Evolutionary conservation across 1,140 invertebrate species (phyloP), one percentile per base, ranked within the genome.

Genomic region (Uloborus diversus): DNA sequence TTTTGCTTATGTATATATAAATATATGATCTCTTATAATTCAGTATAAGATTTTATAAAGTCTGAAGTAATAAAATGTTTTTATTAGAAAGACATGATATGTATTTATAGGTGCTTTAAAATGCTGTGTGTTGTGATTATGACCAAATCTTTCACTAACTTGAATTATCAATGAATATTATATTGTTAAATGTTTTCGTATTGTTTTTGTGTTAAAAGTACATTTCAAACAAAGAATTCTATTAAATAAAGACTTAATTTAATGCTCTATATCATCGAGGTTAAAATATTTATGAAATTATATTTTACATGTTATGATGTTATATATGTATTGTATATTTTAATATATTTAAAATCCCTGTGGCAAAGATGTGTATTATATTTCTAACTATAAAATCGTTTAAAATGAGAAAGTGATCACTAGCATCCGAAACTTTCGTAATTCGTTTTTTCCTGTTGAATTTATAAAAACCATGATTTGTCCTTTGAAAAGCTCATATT

Each of bases 61-160:
- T 33, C n/a, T 35, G 37, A 20, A 5, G 17, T 62, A 20, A 35
- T 17, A 32, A 62, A 35, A 37, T 62, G 30, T 35, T 17, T 17
- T 62, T 32, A 62, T 25, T 13, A 69, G 49, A 20, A 69, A 61
- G 33, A 70, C 32, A 32, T 61, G 33, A n/a, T 51, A 65, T 78
- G 62, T 65, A 62, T 62, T 23, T 51, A 64, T 78, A 65, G 62
- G 73, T 78, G 73, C 73, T 78, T 78, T 78, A 42, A 78, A 78
- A 78, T 65, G 62, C 73, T 78, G 20, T 66, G 47, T 56, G 73
- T 32, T 66, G 47, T 56, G 73, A 35, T 51, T 78, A 78, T 78
- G 62, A 78, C 62, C 73, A 78, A 65, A 66, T 64, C 73, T 30
- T 53, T 35, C 59, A 62, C 30, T 62, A 9, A 35, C 17, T 14